A percentile compares a stretch with the other conserved stretches of the same genome.
Evolutionary conservation across 2,113 vertebrate species (phyloP).

Genomic region (Pseudorectes ferrugineus): DNA sequence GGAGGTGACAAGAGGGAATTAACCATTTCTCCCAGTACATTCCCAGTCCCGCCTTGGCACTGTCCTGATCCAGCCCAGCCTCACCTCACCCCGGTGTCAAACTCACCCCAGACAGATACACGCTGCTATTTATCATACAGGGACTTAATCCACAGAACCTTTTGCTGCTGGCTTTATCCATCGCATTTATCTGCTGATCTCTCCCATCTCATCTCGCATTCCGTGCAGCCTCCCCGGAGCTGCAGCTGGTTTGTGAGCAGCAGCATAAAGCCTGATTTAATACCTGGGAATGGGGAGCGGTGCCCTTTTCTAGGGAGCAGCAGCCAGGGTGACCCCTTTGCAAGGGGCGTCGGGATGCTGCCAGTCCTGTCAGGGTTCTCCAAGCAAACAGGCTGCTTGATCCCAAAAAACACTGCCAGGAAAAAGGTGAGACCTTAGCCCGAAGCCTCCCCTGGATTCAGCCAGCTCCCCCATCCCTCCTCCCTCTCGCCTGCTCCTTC

Average conservation of each 20-base stretch:
- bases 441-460: slow-evolving; percentile 25
- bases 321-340: neutral
- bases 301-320: neutral
- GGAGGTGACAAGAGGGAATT: neutral
- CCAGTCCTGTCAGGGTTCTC: neutral
- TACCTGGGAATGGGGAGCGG: neutral
- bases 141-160: slow-evolving; percentile 43
- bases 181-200: slow-evolving; percentile 56
- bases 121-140: slow-evolving; percentile 15
- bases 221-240: neutral
- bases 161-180: slow-evolving; percentile 48
- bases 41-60: neutral
- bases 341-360: neutral
- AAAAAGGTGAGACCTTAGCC: slow-evolving; percentile 13
- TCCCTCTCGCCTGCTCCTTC: neutral
- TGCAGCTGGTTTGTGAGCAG: slow-evolving; percentile 27
- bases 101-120: neutral
- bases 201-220: slow-evolving; percentile 56
- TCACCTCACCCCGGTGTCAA: neutral
- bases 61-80: neutral
- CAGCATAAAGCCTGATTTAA: slow-evolving; percentile 35
- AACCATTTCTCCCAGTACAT: neutral
- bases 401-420: slow-evolving; percentile 27
- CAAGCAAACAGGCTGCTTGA: slow-evolving; percentile 37
- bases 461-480: neutral